phyloP scores from a whole-genome alignment of 2,113 vertebrate genomes.

The Thermophis baileyi region DNA sequence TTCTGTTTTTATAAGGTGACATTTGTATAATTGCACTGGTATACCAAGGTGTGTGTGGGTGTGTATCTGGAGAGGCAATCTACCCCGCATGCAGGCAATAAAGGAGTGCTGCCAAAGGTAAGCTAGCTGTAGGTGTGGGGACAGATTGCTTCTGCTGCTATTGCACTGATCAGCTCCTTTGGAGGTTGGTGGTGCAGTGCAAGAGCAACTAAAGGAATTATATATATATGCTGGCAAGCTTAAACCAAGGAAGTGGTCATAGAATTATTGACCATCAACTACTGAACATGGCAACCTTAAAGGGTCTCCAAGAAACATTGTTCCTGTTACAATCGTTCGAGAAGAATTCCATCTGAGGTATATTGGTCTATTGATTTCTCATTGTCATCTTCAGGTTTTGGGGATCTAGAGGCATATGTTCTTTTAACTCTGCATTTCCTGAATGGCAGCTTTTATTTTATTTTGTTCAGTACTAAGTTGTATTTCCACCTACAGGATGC shows the following conservation, averaged over 20 bases:
- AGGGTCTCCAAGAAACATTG: neutral
- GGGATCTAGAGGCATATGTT: neutral
- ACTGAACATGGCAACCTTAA: neutral
- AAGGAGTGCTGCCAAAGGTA: neutral
- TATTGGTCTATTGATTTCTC: slow-evolving; percentile 17
- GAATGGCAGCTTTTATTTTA: neutral
- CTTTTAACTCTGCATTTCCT: slow-evolving; percentile 1
- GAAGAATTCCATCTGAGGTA: neutral
- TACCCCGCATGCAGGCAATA: neutral
- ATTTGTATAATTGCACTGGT: neutral
- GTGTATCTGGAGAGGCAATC: neutral
- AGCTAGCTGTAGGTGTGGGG: neutral
- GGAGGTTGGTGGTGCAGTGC: neutral
- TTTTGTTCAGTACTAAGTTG: slow-evolving; percentile 15
- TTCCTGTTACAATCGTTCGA: neutral
- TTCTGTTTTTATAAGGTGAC: neutral
- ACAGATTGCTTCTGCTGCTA: neutral
- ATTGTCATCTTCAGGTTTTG: neutral
- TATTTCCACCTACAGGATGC: slow-evolving; percentile 39
- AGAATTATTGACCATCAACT: neutral
- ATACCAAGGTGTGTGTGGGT: neutral
- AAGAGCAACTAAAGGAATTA: neutral
- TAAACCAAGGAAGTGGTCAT: neutral
- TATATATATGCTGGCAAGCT: neutral
- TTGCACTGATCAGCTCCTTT: neutral